These are phyloP conservation scores for Potamarius usumacintae DNA, from an alignment of 2,113 vertebrate species.

Conservation along the genomic window DNA sequence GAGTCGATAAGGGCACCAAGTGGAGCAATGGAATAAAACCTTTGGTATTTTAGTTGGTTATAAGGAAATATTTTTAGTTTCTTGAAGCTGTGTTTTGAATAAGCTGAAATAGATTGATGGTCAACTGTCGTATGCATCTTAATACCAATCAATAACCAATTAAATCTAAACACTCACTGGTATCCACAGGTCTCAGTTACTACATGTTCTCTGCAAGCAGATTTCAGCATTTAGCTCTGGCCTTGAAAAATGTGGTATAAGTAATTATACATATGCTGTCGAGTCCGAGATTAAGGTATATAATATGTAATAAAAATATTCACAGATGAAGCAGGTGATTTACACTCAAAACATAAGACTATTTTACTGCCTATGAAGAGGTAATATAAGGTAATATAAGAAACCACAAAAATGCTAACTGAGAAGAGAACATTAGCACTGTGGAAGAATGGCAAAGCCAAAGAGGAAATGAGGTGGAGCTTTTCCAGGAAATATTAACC, in stretches of 20 bases:
- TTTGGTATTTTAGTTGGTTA: neutral
- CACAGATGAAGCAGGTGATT: neutral
- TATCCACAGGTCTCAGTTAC: neutral
- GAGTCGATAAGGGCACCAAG: neutral
- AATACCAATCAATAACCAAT: conserved; percentile 6
- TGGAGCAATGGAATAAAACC: conserved; percentile 8
- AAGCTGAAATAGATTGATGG: neutral
- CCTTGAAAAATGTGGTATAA: neutral
- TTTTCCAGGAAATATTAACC: neutral
- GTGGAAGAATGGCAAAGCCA: neutral
- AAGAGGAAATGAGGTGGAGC: conserved; percentile 10
- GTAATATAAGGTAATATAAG: conserved; percentile 8
- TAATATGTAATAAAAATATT: conserved; percentile 9
- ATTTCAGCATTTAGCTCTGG: neutral
- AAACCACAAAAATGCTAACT: neutral
- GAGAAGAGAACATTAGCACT: neutral
- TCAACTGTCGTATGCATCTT: conserved; percentile 4
- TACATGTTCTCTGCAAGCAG: neutral
- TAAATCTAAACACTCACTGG: neutral
- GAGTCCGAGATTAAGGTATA: neutral
- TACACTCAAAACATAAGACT: neutral
- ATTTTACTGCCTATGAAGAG: neutral
- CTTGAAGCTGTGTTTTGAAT: conserved; percentile 7
- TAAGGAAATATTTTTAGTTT: neutral
- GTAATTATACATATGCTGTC: neutral